A percentile compares a stretch with the other conserved stretches of the same genome.
Evolutionary conservation across 2,888 invertebrate species (phyloP).

Genomic region (Stenolophus ochropezus): DNA sequence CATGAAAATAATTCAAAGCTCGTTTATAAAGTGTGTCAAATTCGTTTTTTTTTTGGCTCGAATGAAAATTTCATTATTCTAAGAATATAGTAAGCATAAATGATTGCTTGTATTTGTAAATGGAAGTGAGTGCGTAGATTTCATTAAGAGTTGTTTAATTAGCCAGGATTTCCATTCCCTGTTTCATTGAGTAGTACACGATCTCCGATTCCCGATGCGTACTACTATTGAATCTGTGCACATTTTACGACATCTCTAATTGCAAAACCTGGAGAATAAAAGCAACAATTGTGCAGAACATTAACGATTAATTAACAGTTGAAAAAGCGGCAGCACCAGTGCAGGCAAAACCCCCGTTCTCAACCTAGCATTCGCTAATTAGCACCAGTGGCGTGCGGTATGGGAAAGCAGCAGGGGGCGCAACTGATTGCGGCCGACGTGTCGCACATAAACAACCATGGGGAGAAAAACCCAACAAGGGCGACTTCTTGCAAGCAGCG

Average conservation of each 20-base stretch:
- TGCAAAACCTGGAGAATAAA: slow-evolving; percentile 41
- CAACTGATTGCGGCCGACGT: slow-evolving; percentile 21
- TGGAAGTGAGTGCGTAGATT: no score
- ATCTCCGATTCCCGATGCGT: slow-evolving; percentile 38
- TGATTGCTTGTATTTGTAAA: no score
- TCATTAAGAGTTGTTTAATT: neutral
- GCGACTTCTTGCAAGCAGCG: neutral
- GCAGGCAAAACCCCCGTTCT: slow-evolving; percentile 36
- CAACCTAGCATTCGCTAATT: slow-evolving; percentile 55
- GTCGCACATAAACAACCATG: slow-evolving; percentile 14
- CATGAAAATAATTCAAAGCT: no score
- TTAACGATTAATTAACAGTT: slow-evolving; percentile 47
- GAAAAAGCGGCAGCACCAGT: slow-evolving; percentile 30
- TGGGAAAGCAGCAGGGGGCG: slow-evolving; percentile 27
- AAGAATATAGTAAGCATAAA: no score
- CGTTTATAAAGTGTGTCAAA: no score
- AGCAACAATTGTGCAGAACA: slow-evolving; percentile 42
- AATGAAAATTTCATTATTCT: no score
- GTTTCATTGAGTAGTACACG: neutral
- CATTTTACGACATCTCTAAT: slow-evolving; percentile 50
- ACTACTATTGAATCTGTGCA: slow-evolving; percentile 50
- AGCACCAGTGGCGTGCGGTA: slow-evolving; percentile 46
- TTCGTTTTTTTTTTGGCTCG: no score
- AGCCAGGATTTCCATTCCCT: neutral
- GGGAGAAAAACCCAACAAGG: neutral